Percentiles rank a stretch among this genome's conserved stretches.
phyloP scores from a whole-genome alignment of 2,113 vertebrate genomes.

The Phalacrocorax carbo region DNA sequence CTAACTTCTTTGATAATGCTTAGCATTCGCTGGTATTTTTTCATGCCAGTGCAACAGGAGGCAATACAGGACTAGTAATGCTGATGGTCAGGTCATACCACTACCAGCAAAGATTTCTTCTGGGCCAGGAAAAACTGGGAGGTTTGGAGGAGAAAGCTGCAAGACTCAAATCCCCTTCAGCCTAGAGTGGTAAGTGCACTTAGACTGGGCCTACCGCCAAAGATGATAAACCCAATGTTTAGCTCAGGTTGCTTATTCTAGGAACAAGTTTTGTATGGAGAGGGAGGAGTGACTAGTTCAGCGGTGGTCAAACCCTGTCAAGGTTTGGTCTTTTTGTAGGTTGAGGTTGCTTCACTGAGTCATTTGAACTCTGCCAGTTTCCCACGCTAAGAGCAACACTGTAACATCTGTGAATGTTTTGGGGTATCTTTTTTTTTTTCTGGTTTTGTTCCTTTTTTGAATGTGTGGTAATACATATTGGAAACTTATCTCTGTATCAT shows the following conservation, averaged over 20 bases:
- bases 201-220: background rate
- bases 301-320: background rate
- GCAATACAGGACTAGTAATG: background rate
- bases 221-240: background rate
- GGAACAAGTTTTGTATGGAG: background rate
- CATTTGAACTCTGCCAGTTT: background rate
- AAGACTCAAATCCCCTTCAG: background rate
- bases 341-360: background rate
- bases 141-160: background rate
- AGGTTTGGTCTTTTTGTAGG: background rate
- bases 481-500: background rate
- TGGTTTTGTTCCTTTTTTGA: background rate
- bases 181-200: background rate
- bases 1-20: background rate
- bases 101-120: background rate
- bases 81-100: background rate
- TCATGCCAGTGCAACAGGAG: background rate
- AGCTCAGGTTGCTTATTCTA: background rate
- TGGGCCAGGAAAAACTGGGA: background rate
- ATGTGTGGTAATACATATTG: background rate
- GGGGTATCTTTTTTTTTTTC: background rate
- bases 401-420: conserved; percentile 5
- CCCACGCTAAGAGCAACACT: background rate
- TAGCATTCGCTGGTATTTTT: background rate
- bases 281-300: background rate